phyloP scores from a whole-genome alignment of 2,888 invertebrate genomes.

The Eucera pruinosa region DNA sequence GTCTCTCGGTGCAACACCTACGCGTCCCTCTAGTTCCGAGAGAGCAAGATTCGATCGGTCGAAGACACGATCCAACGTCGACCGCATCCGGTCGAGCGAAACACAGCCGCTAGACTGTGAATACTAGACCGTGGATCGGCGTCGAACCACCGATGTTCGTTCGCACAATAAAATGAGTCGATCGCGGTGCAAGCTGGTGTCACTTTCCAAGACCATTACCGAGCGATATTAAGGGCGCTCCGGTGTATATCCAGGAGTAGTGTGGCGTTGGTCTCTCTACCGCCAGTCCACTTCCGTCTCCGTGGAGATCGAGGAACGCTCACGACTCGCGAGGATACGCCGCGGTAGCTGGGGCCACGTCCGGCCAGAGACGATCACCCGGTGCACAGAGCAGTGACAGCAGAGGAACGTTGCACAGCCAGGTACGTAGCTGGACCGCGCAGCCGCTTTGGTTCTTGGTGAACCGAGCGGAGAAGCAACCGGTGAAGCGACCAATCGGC shows the following conservation, averaged over 20 bases:
- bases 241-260: not conserved
- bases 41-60: constrained; percentile 25
- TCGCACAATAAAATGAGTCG: constrained; percentile 39
- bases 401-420: constrained; percentile 21
- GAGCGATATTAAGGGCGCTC: constrained; percentile 39
- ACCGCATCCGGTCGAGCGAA: constrained; percentile 51
- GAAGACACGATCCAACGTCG: constrained; percentile 31
- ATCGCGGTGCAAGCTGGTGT: constrained; percentile 45
- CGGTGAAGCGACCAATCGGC: constrained; percentile 52
- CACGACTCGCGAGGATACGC: constrained; percentile 19
- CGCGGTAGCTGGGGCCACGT: constrained; percentile 24
- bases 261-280: constrained; percentile 4
- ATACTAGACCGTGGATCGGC: constrained; percentile 30
- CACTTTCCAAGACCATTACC: constrained; percentile 48
- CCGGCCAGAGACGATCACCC: constrained; percentile 53
- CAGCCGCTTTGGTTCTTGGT: constrained; percentile 45
- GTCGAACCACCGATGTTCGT: constrained; percentile 23
- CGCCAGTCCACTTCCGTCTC: constrained; percentile 56
- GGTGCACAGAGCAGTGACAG: constrained; percentile 56
- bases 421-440: constrained; percentile 56
- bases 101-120: constrained; percentile 26
- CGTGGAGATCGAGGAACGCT: constrained; percentile 45
- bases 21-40: constrained; percentile 24
- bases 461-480: constrained; percentile 51
- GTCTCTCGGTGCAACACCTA: constrained; percentile 34